Base-by-base conservation (phyloP, 2,113 vertebrate genomes). In the Cercocebus atys region DNA sequence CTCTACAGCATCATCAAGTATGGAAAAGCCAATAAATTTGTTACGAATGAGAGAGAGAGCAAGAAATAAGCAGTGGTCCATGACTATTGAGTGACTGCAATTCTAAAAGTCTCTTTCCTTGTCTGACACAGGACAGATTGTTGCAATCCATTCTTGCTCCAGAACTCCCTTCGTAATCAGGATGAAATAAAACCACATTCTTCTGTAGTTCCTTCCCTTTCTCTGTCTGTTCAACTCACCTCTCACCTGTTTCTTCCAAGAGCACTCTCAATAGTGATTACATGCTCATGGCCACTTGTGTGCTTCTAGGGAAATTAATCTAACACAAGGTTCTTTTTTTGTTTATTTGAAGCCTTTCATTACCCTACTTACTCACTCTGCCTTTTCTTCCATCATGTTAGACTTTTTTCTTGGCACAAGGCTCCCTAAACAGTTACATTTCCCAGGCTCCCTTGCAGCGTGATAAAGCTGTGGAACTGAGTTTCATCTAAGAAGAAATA, bases 281-380 rank as follows among this genome's bases (percentile, higher is more conserved):
- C 5, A 25, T 12, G 9, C 18, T 87, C n/a, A 61, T 0, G 1
- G 35, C 25, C 1, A 2, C 43, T 6, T 66, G 7, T 18, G 23
- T 70, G 7, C 3, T 83, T 88, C 64, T 61, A 88, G 1, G 47
- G 40, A 93, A 52, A 13, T 18, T 78, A 23, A 86, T 16, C 10
- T 25, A 47, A 70, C 22, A 47, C 4, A 23, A 55, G 3, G 0
- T 1, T 50, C 22, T 87, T 61, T 6, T 2, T 52, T 55, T 59
- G 20, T 79, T 84, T 55, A 23, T 50, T 82, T 64, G 43, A 89
- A 94, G 17, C 8, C 55, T 79, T 83, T 79, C 17, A 20, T 78
- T 85, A 14, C 3, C 20, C n/a, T 27, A 18, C 22, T 55, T 9
- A 43, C 43, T 9, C 12, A 32, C 80, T 32, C 59, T 84, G 17